Conservation (phyloP, 2,888 invertebrate genomes). For the Callosobruchus maculatus region DNA sequence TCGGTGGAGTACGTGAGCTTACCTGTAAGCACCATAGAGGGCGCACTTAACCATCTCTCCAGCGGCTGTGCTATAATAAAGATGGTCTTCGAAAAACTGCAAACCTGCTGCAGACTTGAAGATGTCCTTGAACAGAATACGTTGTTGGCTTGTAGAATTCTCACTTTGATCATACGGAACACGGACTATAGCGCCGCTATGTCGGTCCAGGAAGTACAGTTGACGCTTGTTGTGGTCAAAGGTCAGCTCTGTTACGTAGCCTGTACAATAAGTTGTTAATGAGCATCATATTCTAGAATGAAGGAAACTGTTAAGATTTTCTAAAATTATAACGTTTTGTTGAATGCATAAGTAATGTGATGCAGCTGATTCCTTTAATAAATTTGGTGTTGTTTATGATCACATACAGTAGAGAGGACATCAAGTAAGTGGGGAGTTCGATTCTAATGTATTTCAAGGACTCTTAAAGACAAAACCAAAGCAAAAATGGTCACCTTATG, state of each 20-base stretch:
- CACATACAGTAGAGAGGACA: too few species aligned
- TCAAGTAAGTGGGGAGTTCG: too few species aligned
- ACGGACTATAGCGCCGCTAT: conserved; percentile 46
- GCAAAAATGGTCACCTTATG: too few species aligned
- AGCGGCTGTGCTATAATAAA: conserved; percentile 65
- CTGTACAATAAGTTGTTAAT: conserved; percentile 9
- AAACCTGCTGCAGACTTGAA: conserved; percentile 57
- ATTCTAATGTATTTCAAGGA: too few species aligned
- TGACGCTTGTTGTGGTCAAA: conserved; percentile 56
- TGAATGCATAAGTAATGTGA: too few species aligned
- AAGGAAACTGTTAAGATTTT: too few species aligned
- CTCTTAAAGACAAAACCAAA: too few species aligned
- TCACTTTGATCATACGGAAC: conserved; percentile 51
- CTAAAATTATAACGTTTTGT: too few species aligned
- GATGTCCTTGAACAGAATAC: neutral
- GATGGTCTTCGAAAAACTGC: conserved; percentile 69
- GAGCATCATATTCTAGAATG: neutral
- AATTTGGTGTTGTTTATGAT: too few species aligned
- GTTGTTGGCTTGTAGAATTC: conserved; percentile 30
- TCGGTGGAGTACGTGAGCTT: neutral
- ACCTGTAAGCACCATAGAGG: conserved; percentile 49
- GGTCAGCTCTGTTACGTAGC: conserved; percentile 48
- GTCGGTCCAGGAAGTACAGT: conserved; percentile 75
- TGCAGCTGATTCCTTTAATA: too few species aligned
- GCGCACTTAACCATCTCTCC: conserved; percentile 59